These are phyloP conservation scores for Cyphomyrus plagiostoma DNA, from an alignment of 2,113 vertebrate species.

Conservation along the genomic window DNA sequence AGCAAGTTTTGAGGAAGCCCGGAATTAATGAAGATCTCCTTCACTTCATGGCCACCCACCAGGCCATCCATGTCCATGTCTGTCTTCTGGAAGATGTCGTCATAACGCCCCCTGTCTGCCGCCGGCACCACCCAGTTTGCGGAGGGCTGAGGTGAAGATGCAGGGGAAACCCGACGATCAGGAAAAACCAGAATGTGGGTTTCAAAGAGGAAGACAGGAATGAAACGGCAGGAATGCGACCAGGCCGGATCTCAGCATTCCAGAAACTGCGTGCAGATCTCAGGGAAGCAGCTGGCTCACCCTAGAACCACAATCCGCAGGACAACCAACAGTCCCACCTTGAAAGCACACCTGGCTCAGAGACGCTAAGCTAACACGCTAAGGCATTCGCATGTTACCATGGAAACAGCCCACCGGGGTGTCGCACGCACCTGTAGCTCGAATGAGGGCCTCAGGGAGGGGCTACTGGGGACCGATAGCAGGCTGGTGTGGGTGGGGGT, in stretches of 20 bases:
- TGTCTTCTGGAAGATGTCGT: conserved; percentile 83
- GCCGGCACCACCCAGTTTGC: conserved; percentile 81
- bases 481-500: conserved; percentile 64
- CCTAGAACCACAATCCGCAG: neutral
- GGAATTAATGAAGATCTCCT: conserved; percentile 95
- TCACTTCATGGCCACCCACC: conserved; percentile 85
- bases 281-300: neutral
- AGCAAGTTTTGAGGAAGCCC: conserved; percentile 82
- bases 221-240: neutral
- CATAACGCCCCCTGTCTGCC: conserved; percentile 76
- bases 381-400: neutral
- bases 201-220: neutral
- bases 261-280: neutral
- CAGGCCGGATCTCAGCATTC: neutral
- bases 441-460: conserved; percentile 79
- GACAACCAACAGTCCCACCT: neutral
- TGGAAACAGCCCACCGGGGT: neutral
- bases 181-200: neutral
- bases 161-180: neutral
- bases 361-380: neutral
- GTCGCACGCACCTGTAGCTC: conserved; percentile 66
- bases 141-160: conserved; percentile 49
- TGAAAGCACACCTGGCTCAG: neutral
- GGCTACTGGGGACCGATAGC: conserved; percentile 65
- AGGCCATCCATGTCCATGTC: conserved; percentile 83